Conservation (phyloP, 1,140 invertebrate genomes). For the Pseudoatta argentina region DNA sequence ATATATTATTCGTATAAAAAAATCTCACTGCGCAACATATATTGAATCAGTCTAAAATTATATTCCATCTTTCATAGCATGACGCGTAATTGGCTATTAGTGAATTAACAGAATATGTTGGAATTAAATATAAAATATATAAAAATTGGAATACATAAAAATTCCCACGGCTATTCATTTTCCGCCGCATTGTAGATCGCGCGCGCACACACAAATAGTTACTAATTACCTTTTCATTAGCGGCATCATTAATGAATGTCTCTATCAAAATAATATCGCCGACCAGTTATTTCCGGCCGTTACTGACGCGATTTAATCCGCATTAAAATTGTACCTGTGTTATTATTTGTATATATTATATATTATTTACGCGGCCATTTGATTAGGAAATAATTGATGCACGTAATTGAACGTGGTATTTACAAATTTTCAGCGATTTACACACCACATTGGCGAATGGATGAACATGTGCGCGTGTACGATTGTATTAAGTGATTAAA, state of each 20-base stretch:
- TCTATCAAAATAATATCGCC: slow-evolving; percentile 32
- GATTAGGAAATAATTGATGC: slow-evolving; percentile 63
- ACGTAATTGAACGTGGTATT: slow-evolving; percentile 52
- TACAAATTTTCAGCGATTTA: slow-evolving; percentile 61
- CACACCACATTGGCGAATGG: slow-evolving; percentile 26
- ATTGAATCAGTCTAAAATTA: not conserved
- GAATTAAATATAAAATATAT: slow-evolving; percentile 35
- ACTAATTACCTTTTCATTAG: slow-evolving; percentile 57
- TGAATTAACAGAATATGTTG: slow-evolving; percentile 6
- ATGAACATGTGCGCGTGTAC: not conserved
- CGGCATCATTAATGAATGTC: slow-evolving; percentile 36
- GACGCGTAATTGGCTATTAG: slow-evolving; percentile 46
- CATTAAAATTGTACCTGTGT: slow-evolving; percentile 44
- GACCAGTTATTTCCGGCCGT: slow-evolving; percentile 22
- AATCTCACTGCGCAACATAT: not conserved
- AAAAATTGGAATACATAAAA: slow-evolving; percentile 9
- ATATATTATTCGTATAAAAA: slow-evolving; percentile 3
- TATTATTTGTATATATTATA: slow-evolving; percentile 50
- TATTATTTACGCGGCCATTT: slow-evolving; percentile 38
- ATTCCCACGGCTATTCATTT: not conserved
- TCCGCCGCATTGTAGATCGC: not conserved
- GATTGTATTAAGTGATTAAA: slow-evolving; percentile 51
- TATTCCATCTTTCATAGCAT: not conserved
- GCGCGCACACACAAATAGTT: slow-evolving; percentile 8
- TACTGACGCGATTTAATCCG: slow-evolving; percentile 42